phyloP scores from a whole-genome alignment of 92 coral and sea anemone species.

The Zoanthus sansibaricus region DNA sequence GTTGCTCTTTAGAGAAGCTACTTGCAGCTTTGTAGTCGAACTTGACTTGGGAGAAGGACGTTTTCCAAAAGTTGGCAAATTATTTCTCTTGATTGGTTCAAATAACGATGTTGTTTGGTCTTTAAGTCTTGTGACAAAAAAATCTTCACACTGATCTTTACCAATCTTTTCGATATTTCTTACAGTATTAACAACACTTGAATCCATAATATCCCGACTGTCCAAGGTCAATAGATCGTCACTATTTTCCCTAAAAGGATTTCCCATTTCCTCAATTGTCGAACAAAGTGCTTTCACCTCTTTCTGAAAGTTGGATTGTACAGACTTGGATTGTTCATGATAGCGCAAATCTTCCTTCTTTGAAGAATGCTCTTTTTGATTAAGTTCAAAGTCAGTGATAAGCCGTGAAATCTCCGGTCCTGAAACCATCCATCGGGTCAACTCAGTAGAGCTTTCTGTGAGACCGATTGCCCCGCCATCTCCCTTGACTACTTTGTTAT shows the following conservation, averaged over 20 bases:
- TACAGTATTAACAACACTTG: constrained; percentile 32
- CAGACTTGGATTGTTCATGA: constrained; percentile 38
- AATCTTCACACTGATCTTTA: constrained; percentile 49
- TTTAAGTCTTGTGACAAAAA: constrained; percentile 50
- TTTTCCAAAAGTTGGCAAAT: no score
- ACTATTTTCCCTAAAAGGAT: constrained; percentile 60
- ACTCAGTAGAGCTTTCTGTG: background rate
- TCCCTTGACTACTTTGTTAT: constrained; percentile 40
- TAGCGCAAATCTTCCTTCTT: background rate
- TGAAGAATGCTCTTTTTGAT: background rate
- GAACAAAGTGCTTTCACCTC: constrained; percentile 50
- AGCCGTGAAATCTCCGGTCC: constrained; percentile 41
- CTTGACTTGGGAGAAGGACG: no score
- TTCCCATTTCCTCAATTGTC: constrained; percentile 55
- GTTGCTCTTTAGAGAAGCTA: no score
- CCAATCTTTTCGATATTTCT: constrained; percentile 43
- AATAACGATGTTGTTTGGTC: background rate
- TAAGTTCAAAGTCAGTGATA: background rate
- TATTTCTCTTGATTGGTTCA: constrained; percentile 58
- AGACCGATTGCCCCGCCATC: background rate
- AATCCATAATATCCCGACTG: constrained; percentile 53
- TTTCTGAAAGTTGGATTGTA: constrained; percentile 49
- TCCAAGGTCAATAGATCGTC: constrained; percentile 54
- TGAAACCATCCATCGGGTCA: constrained; percentile 48
- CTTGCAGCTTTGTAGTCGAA: no score